Percentiles rank a stretch among this genome's conserved stretches.
Evolutionary conservation across 2,797 vertebrate species (phyloP).

Genomic region (Gambusia yucatana): DNA sequence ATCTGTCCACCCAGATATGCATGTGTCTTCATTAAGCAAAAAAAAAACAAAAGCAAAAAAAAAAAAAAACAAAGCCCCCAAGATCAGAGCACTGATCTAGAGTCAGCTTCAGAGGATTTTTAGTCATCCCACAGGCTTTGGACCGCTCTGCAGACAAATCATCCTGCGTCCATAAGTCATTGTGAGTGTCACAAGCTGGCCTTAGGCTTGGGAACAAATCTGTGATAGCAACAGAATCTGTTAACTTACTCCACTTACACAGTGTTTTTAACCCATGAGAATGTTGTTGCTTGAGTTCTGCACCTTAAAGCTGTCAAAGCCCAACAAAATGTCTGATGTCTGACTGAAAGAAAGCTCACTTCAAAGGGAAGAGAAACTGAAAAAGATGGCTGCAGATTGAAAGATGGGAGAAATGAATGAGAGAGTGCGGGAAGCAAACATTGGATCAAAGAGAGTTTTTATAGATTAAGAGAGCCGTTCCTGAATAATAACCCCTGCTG

Average conservation of each 20-base stretch:
- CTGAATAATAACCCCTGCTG: conserved; percentile 47
- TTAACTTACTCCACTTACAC: conserved; percentile 26
- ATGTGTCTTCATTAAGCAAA: conserved; percentile 54
- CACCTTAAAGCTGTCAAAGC: conserved; percentile 24
- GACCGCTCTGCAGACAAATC: conserved; percentile 73
- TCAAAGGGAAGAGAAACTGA: conserved; percentile 8
- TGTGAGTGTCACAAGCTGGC: conserved; percentile 63
- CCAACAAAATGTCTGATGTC: conserved; percentile 1
- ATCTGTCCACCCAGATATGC: conserved; percentile 2
- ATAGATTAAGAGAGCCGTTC: conserved; percentile 48
- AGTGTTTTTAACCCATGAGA: conserved; percentile 9
- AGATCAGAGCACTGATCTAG: conserved; percentile 46
- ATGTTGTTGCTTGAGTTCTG: background rate
- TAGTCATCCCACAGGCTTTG: conserved; percentile 62
- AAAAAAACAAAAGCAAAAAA: conserved; percentile 29
- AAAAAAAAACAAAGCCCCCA: conserved; percentile 31
- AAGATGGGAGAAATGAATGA: conserved; percentile 12
- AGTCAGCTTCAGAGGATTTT: conserved; percentile 69
- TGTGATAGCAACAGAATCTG: conserved; percentile 56
- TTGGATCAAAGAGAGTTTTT: conserved; percentile 41
- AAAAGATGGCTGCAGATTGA: conserved; percentile 19
- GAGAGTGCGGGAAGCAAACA: conserved; percentile 39
- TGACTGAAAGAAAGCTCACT: conserved; percentile 23
- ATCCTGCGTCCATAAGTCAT: conserved; percentile 65
- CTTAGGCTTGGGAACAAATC: conserved; percentile 47